Percentiles rank a stretch among this genome's conserved stretches.
Evolutionary conservation across 2,113 vertebrate species (phyloP).

Genomic region (Albula glossodonta): DNA sequence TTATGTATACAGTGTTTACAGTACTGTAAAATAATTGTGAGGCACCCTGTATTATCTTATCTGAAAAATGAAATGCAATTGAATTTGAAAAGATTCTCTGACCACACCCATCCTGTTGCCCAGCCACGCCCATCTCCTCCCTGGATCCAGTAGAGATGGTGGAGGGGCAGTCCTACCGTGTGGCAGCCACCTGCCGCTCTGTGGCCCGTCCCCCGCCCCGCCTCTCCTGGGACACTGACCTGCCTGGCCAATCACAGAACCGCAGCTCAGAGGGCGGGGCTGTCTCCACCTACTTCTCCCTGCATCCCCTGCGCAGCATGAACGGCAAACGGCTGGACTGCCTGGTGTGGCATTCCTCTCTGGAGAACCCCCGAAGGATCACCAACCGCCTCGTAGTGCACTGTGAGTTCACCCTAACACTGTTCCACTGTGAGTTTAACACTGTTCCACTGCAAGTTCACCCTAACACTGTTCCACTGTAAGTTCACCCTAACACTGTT

Average conservation of each 20-base stretch:
- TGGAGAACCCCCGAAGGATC: slow-evolving; percentile 74
- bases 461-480: background rate
- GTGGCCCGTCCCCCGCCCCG: slow-evolving; percentile 74
- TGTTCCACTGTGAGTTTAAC: background rate
- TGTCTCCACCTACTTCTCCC: slow-evolving; percentile 75
- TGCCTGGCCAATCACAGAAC: slow-evolving; percentile 67
- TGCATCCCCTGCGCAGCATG: slow-evolving; percentile 85
- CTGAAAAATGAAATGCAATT: too few relatives aligned
- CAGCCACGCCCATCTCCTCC: slow-evolving; percentile 64
- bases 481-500: background rate
- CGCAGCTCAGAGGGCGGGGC: slow-evolving; percentile 64
- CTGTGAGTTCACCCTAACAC: slow-evolving; percentile 71
- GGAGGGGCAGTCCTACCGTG: slow-evolving; percentile 74
- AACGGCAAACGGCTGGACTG: slow-evolving; percentile 82
- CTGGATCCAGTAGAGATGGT: slow-evolving; percentile 61
- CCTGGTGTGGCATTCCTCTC: slow-evolving; percentile 79
- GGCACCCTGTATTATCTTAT: too few relatives aligned
- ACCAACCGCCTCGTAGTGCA: slow-evolving; percentile 74
- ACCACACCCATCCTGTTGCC: background rate
- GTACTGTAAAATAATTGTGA: too few relatives aligned
- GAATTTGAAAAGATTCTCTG: background rate
- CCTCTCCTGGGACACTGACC: slow-evolving; percentile 80
- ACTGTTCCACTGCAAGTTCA: too few relatives aligned
- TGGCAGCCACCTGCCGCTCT: slow-evolving; percentile 81
- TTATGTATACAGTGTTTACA: too few relatives aligned